phyloP scores from a whole-genome alignment of 2,797 vertebrate genomes.

The Meriones psammophilus region DNA sequence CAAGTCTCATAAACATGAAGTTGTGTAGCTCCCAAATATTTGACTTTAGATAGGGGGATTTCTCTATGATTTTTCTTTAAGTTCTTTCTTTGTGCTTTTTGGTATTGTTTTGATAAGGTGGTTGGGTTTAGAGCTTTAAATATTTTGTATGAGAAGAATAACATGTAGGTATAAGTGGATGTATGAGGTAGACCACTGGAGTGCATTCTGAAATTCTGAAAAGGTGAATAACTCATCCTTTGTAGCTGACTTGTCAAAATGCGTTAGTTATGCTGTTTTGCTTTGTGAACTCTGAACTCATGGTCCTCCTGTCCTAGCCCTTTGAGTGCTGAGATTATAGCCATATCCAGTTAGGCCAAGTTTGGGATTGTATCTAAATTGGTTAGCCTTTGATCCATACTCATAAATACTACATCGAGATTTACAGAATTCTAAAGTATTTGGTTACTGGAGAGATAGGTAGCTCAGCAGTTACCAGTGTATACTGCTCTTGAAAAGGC shows the following conservation, averaged over 20 bases:
- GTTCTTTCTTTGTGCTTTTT: slow-evolving; percentile 4
- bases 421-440: background rate
- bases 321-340: background rate
- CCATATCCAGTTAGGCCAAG: background rate
- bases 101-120: slow-evolving; percentile 37
- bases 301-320: background rate
- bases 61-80: background rate
- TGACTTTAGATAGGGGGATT: background rate
- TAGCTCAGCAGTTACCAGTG: background rate
- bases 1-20: background rate
- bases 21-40: background rate
- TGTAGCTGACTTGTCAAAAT: slow-evolving; percentile 17
- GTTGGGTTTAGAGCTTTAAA: background rate
- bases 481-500: background rate
- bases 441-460: background rate
- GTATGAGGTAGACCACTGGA: background rate
- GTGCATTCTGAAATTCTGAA: slow-evolving; percentile 9
- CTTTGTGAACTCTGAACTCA: background rate
- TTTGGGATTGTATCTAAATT: slow-evolving; percentile 54
- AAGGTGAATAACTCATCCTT: slow-evolving; percentile 14
- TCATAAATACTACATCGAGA: slow-evolving; percentile 17
- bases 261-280: background rate
- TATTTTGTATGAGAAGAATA: slow-evolving; percentile 31
- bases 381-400: slow-evolving; percentile 45
- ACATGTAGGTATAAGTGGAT: background rate